These are phyloP conservation scores for Gymnocypris eckloni DNA, from an alignment of 2,797 vertebrate species.

Conservation along the genomic window DNA sequence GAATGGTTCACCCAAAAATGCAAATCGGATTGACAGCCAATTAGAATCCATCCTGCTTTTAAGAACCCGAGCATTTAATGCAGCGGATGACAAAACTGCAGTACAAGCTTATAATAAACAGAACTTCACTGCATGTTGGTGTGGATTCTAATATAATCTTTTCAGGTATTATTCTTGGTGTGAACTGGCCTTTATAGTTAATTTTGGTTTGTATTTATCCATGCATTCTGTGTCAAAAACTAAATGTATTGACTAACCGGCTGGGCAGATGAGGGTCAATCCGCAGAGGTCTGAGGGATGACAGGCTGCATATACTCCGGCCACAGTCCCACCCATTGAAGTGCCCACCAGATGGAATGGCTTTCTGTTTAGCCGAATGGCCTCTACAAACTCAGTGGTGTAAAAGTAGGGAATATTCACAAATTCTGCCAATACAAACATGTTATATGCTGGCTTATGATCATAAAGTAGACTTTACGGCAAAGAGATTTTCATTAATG, in stretches of 20 bases:
- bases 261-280: slow-evolving; percentile 93
- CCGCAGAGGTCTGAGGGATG: slow-evolving; percentile 90
- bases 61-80: background rate
- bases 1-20: background rate
- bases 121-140: background rate
- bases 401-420: slow-evolving; percentile 20
- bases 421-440: background rate
- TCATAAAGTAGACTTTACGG: background rate
- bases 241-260: slow-evolving; percentile 79
- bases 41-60: background rate
- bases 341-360: slow-evolving; percentile 93
- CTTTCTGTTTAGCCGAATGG: slow-evolving; percentile 87
- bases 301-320: slow-evolving; percentile 90
- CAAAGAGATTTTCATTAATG: background rate
- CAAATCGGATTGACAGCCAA: background rate
- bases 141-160: background rate
- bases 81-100: background rate
- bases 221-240: background rate
- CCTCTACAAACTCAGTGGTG: slow-evolving; percentile 87
- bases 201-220: background rate
- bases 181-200: background rate
- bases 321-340: slow-evolving; percentile 94
- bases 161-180: too few relatives aligned
- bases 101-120: background rate
- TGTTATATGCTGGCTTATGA: background rate